A percentile compares a stretch with the other conserved stretches of the same genome.
These are phyloP conservation scores for Dipodomys stephensi DNA, from an alignment of 2,113 vertebrate species.

Conservation along the genomic window DNA sequence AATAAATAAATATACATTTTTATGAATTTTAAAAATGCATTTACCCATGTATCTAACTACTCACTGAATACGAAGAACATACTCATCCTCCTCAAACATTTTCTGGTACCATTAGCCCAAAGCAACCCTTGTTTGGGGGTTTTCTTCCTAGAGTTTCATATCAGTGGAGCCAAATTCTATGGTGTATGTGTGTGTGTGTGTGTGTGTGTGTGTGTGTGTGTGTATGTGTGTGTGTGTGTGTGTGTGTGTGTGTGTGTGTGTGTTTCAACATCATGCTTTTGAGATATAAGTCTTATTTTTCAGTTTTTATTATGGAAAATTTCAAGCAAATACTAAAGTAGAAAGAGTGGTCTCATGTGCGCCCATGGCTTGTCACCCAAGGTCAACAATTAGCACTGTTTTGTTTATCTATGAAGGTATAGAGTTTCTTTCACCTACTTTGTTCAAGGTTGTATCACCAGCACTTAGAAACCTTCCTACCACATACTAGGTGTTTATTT, in stretches of 20 bases:
- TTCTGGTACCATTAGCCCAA: background rate
- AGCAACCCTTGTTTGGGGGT: too few species aligned
- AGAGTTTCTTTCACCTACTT: background rate
- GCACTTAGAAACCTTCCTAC: background rate
- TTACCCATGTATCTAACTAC: too few species aligned
- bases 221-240: too few species aligned
- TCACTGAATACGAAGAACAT: background rate
- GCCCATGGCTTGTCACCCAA: background rate
- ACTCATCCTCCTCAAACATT: background rate
- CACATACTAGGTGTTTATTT: background rate
- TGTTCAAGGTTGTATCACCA: background rate
- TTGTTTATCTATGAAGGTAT: background rate
- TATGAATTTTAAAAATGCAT: background rate
- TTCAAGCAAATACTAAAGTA: background rate
- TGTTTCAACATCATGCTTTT: background rate
- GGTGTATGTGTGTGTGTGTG: too few species aligned
- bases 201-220: too few species aligned
- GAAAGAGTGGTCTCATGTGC: background rate
- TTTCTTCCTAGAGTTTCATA: background rate
- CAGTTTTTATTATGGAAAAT: background rate
- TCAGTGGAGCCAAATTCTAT: background rate
- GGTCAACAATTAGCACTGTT: background rate
- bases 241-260: background rate
- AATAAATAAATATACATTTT: background rate
- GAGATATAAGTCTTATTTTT: background rate